Base-by-base conservation (phyloP, 2,797 vertebrate genomes). In the Xenopus petersii region DNA sequence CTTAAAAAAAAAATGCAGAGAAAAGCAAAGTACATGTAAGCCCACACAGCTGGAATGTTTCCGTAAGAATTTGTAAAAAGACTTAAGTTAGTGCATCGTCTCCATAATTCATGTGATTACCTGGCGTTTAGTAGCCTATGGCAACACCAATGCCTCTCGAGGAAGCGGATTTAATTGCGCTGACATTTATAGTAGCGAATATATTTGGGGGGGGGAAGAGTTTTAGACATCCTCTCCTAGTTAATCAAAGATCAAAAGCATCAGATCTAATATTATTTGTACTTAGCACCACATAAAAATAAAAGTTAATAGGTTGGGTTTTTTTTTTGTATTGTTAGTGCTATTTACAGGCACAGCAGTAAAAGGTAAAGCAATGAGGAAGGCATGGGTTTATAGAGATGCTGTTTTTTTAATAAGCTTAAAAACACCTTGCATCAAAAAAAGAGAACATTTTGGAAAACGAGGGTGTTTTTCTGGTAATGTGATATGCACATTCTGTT, bases 1-100 rank as follows among this genome's bases (percentile, higher is more conserved):
- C 5, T 6, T 76, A 67, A 77, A 36, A 80, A 78, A 64, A 75
- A 30, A 30, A 30, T 42, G 36, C 3, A 42, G 36, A 42, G 36
- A 82, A 21, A 21, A 81, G 74, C 13, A 66, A 83, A 65, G n/a
- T 74, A 72, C 42, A 72, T 59, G 73, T 58, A 68, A 86, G 72
- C 49, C 81, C 83, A 83, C 78, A 85, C 80, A 85, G 83, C 81
- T 73, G 79, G 73, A 48, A 62, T 48, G 79, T 81, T 79, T 82
- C 65, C 36, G 49, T 63, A 70, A 64, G 59, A 47, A 36, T 59
- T 10, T 42, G 26, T 21, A 46, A 24, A 21, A 15, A 59, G 80
- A 80, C 10, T 15, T 24, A 79, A 80, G 10, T 15, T 17, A 79
- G 0, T 63, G 30, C 76, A 75, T 64, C 75, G 59, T 67, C 78